phyloP scores from a whole-genome alignment of 2,888 invertebrate genomes.

The Catocala sponsa region DNA sequence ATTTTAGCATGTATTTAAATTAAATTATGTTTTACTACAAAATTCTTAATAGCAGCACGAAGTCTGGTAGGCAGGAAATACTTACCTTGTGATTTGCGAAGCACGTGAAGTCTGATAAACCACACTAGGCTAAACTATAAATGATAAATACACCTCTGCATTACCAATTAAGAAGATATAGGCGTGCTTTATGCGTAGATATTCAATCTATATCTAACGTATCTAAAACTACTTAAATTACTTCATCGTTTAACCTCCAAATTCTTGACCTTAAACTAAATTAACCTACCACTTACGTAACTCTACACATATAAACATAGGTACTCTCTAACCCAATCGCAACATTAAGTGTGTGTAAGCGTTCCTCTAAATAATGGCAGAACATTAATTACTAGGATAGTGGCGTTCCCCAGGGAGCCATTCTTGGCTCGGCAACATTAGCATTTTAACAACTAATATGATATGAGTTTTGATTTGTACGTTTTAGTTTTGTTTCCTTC shows the following conservation, averaged over 20 bases:
- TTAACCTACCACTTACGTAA: background rate
- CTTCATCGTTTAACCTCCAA: background rate
- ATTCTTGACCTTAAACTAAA: conserved; percentile 8
- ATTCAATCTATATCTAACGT: too few relatives aligned
- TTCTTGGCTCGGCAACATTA: conserved; percentile 50
- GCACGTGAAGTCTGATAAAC: too few relatives aligned
- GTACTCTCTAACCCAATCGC: conserved; percentile 26
- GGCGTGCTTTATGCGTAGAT: too few relatives aligned
- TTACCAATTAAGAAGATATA: too few relatives aligned
- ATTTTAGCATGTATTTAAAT: too few relatives aligned
- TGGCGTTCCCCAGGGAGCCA: conserved; percentile 47
- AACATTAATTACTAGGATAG: conserved; percentile 55
- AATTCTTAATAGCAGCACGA: too few relatives aligned
- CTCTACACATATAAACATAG: conserved; percentile 11
- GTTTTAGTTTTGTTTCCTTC: conserved; percentile 28
- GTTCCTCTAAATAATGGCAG: conserved; percentile 54
- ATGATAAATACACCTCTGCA: too few relatives aligned
- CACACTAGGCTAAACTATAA: too few relatives aligned
- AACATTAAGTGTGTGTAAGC: conserved; percentile 49
- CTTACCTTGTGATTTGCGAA: too few relatives aligned
- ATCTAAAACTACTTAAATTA: too few relatives aligned
- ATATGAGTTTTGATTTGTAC: conserved; percentile 50
- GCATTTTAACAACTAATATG: conserved; percentile 52
- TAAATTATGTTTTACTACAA: too few relatives aligned
- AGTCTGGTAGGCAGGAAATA: too few relatives aligned